Conservation (phyloP, 2,888 invertebrate species). For the Drosophila rellima region DNA sequence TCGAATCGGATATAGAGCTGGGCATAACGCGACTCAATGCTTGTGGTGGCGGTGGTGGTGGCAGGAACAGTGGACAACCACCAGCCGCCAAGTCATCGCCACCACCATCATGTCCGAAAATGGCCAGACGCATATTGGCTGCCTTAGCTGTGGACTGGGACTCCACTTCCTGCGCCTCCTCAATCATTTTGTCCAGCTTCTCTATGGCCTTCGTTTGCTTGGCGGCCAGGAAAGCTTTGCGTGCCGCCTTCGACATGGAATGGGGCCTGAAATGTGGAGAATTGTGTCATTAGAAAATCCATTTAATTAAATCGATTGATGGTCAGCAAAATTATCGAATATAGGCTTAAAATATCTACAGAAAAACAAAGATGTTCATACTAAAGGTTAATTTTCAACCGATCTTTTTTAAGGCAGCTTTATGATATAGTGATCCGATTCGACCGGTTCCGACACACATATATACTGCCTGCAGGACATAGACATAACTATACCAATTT, state of each 20-base stretch:
- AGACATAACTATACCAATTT: too few species aligned
- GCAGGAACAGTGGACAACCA: slow-evolving; percentile 80
- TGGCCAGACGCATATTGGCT: slow-evolving; percentile 70
- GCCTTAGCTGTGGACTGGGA: slow-evolving; percentile 80
- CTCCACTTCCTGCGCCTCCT: slow-evolving; percentile 84
- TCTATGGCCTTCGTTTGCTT: slow-evolving; percentile 85
- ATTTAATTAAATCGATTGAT: too few species aligned
- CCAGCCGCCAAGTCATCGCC: slow-evolving; percentile 60
- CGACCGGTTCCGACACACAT: too few species aligned
- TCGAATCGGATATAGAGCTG: slow-evolving; percentile 84
- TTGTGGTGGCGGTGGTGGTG: slow-evolving; percentile 73
- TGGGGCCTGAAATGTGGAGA: slow-evolving; percentile 47
- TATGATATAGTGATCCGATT: too few species aligned
- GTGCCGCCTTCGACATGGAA: slow-evolving; percentile 82
- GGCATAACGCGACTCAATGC: slow-evolving; percentile 63
- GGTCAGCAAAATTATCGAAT: too few species aligned
- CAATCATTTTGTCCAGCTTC: slow-evolving; percentile 86
- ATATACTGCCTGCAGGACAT: too few species aligned
- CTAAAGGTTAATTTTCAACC: too few species aligned
- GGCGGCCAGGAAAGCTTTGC: slow-evolving; percentile 84
- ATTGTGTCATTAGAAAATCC: too few species aligned
- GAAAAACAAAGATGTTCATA: too few species aligned
- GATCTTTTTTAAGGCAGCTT: too few species aligned
- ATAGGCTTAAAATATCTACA: too few species aligned
- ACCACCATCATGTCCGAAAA: slow-evolving; percentile 67